Conservation (phyloP, 2,797 vertebrate genomes). For the Remorina albescens region DNA sequence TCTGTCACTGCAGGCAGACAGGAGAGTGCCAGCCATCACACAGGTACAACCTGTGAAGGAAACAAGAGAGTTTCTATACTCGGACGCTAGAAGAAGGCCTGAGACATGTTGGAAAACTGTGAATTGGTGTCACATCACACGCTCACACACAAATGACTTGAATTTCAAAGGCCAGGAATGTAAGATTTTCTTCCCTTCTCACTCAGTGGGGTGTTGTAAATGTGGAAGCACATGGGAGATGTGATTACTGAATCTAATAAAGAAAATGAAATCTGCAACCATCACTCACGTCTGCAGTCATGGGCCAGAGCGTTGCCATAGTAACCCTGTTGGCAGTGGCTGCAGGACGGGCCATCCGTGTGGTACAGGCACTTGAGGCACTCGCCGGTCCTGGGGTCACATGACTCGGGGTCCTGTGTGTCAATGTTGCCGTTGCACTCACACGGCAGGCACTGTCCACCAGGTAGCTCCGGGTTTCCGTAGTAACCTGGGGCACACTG, state of each 20-base stretch:
- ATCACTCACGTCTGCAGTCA: constrained; percentile 88
- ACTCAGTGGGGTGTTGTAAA: too few species aligned
- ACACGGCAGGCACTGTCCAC: constrained; percentile 84
- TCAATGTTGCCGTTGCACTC: constrained; percentile 91
- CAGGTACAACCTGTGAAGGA: constrained; percentile 84
- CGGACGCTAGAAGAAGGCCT: neutral
- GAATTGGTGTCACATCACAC: neutral
- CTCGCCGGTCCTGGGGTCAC: constrained; percentile 84
- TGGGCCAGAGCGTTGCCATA: constrained; percentile 86
- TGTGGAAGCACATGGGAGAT: too few species aligned
- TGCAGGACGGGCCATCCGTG: constrained; percentile 84
- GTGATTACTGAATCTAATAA: too few species aligned
- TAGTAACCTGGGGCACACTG: constrained; percentile 88
- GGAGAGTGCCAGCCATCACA: constrained; percentile 81
- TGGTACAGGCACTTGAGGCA: constrained; percentile 90
- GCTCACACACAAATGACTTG: neutral
- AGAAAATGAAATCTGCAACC: too few species aligned
- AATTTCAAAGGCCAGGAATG: too few species aligned
- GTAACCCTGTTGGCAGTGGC: constrained; percentile 86
- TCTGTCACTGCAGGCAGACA: constrained; percentile 67
- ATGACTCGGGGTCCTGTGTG: constrained; percentile 85
- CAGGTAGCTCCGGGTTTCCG: constrained; percentile 79
- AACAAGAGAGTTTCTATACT: neutral
- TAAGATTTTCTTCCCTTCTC: too few species aligned
- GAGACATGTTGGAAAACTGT: too few species aligned